Evolutionary conservation across 2,797 vertebrate genomes (phyloP).

Genomic region (Perdix hodgsoniae): DNA sequence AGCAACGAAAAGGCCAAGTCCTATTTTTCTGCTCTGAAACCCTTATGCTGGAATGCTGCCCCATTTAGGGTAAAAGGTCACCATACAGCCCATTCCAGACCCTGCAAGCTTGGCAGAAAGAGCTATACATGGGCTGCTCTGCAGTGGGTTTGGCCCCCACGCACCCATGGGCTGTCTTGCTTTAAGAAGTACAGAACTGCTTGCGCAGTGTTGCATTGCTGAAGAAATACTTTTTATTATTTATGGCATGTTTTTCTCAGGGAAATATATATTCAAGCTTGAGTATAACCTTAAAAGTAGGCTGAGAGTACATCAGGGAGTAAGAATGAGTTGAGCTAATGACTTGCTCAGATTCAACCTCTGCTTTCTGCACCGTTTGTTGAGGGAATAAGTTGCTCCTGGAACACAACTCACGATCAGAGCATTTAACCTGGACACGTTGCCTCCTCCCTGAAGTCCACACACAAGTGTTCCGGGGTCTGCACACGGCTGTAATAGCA

Average conservation of each 20-base stretch:
- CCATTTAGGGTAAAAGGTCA: neutral
- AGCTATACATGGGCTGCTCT: neutral
- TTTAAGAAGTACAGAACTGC: neutral
- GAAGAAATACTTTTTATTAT: constrained; percentile 42
- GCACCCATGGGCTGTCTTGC: neutral
- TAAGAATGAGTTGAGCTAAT: constrained; percentile 16
- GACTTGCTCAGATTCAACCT: constrained; percentile 17
- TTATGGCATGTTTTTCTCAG: constrained; percentile 48
- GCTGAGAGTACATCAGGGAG: constrained; percentile 36
- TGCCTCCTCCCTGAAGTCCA: neutral
- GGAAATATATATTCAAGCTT: constrained; percentile 14
- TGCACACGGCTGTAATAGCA: neutral
- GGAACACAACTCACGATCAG: neutral
- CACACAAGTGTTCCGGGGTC: neutral
- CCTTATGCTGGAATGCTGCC: fast-evolving
- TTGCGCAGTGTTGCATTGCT: neutral
- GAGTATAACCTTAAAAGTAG: constrained; percentile 39
- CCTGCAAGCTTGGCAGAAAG: neutral
- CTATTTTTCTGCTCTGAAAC: neutral
- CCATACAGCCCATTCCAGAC: fast-evolving
- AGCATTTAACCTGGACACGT: neutral
- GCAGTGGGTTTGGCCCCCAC: neutral
- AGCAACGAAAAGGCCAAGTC: neutral
- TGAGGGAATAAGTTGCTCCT: constrained; percentile 10
- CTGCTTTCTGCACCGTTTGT: neutral